These are phyloP conservation scores for Drosophila differens DNA, from an alignment of 2,888 invertebrate genomes.

Conservation along the genomic window DNA sequence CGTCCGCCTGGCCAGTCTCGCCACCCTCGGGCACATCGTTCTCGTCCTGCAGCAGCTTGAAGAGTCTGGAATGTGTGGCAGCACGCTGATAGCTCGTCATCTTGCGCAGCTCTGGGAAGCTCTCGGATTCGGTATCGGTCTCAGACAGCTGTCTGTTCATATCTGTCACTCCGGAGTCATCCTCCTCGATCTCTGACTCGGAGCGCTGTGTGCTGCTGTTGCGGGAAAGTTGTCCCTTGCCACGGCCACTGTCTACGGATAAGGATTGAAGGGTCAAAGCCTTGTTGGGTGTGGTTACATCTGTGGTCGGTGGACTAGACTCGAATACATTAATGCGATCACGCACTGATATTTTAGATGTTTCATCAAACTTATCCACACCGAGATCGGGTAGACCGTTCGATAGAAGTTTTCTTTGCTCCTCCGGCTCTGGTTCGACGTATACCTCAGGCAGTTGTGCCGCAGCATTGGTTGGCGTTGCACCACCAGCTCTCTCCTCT, in stretches of 20 bases:
- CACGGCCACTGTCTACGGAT: conserved; percentile 76
- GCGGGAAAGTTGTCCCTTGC: conserved; percentile 80
- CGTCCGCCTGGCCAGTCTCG: conserved; percentile 64
- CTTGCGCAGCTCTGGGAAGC: conserved; percentile 87
- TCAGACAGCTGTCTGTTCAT: conserved; percentile 89
- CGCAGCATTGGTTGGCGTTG: conserved; percentile 75
- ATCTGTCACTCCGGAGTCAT: conserved; percentile 91
- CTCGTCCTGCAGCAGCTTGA: conserved; percentile 88
- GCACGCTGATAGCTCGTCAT: conserved; percentile 89
- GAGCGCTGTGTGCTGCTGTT: conserved; percentile 85
- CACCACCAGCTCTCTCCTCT: conserved; percentile 45
- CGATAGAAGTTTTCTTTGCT: conserved; percentile 42
- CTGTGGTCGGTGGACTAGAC: conserved; percentile 37
- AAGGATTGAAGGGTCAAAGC: conserved; percentile 69
- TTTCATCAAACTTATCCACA: conserved; percentile 65
- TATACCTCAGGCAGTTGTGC: conserved; percentile 63
- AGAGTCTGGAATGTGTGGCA: conserved; percentile 90
- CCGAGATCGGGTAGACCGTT: conserved; percentile 78
- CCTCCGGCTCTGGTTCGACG: conserved; percentile 56
- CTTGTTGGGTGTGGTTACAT: conserved; percentile 41
- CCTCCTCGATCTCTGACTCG: conserved; percentile 87
- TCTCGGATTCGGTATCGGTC: conserved; percentile 88
- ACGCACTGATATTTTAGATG: conserved; percentile 81
- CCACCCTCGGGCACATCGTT: conserved; percentile 83
- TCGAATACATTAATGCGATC: conserved; percentile 84